phyloP scores from a whole-genome alignment of 92 coral and sea anemone genomes.

The Siderastrea radians region DNA sequence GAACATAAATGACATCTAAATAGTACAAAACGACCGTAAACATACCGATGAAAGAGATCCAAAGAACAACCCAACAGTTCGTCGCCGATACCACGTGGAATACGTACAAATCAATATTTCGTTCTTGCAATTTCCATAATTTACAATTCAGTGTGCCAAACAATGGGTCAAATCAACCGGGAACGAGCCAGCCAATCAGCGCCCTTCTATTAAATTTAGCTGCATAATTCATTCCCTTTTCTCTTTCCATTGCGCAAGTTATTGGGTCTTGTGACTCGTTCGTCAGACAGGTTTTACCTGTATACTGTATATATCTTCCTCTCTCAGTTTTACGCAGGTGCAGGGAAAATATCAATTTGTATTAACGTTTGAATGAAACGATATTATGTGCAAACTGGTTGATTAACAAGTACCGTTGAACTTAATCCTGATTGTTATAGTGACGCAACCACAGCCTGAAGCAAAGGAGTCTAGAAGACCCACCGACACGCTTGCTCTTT shows the following conservation, averaged over 20 bases:
- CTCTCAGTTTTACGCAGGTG: neutral
- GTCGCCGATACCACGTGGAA: conserved; percentile 45
- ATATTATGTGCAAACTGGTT: too few species aligned
- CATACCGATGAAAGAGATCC: conserved; percentile 49
- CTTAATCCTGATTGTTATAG: too few species aligned
- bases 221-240: neutral
- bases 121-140: neutral
- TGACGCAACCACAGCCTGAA: too few species aligned
- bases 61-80: neutral
- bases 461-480: too few species aligned
- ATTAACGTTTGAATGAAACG: too few species aligned
- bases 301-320: neutral
- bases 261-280: conserved; percentile 4
- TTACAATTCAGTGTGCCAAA: conserved; percentile 18
- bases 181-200: conserved; percentile 20
- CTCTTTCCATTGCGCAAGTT: conserved; percentile 17
- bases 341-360: too few species aligned
- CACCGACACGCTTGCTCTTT: too few species aligned
- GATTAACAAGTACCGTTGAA: too few species aligned
- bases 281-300: conserved; percentile 28
- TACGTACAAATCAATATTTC: conserved; percentile 10
- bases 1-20: neutral
- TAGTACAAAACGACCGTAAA: conserved; percentile 8
- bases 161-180: conserved; percentile 28
- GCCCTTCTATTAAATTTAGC: neutral